Base-by-base conservation (phyloP, 2,797 vertebrate species). In the Apogon hyalosoma region DNA sequence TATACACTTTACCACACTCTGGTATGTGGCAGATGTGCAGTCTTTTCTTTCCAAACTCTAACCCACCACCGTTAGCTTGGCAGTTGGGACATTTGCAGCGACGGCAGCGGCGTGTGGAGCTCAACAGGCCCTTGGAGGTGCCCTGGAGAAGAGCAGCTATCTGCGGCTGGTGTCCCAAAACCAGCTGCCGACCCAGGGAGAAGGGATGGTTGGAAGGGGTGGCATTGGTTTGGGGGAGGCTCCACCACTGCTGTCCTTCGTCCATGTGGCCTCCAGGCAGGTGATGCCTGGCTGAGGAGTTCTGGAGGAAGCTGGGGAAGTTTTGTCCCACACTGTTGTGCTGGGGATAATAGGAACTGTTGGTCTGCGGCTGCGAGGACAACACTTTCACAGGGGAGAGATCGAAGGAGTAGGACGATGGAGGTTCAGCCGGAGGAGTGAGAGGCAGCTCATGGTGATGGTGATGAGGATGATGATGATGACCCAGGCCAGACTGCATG, bases 1-100 rank as follows among this genome's bases (percentile, higher is more conserved):
- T 96, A 81, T 96, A 96, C 67, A 96, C 94, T 82, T 96, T 96
- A 66, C 95, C 95, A 15, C 95, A 96, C 69, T 96, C 95, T 0
- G 95, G 95, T 68, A 96, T 92, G 90, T 96, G 95, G 80, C 95
- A 96, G 76, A 96, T 85, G 85, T 96, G 95, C 57, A 96, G 93
- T 83, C 95, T 94, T 90, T 95, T 96, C 87, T 94, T 94, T 11
- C 95, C 95, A 0, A 94, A 94, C 86, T 95, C 95, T 11, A 93
- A 40, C 4, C 90, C 91, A 0, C 89, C 90, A 0, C 88, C 81
- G 3, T 75, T 92, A 0, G 92, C 87, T 79, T 96, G 95, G 87
- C 95, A 96, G 87, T 96, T 96, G 62, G 95, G 95, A 76, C 95
- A 96, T 14, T 94, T 95, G 79, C 95, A 96, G 57, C 95, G 93